A percentile compares a stretch with the other conserved stretches of the same genome.
Evolutionary conservation across 2,113 vertebrate species (phyloP).

Genomic region (Micronisus gabar): DNA sequence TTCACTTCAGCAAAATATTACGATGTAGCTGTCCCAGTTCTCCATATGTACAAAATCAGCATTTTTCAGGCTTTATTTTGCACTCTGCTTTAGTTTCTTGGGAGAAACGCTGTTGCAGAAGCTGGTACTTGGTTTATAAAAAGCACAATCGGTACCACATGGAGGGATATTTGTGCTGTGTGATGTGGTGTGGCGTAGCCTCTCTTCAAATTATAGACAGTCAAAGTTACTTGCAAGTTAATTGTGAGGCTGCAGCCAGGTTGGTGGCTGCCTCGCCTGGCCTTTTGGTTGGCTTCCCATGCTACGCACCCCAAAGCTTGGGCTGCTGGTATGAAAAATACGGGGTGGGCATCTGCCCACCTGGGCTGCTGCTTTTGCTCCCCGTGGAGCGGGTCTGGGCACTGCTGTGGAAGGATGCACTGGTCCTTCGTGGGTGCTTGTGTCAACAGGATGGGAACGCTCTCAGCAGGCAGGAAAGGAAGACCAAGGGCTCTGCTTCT

Average conservation of each 20-base stretch:
- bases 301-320: neutral
- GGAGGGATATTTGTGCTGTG: slow-evolving; percentile 31
- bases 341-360: neutral
- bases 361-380: neutral
- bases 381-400: neutral
- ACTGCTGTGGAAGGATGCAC: accelerated
- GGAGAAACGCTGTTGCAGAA: slow-evolving; percentile 40
- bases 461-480: neutral
- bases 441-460: neutral
- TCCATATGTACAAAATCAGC: neutral
- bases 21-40: neutral
- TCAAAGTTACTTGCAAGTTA: slow-evolving; percentile 44
- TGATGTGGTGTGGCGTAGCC: slow-evolving; percentile 50
- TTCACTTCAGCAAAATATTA: slow-evolving; percentile 29
- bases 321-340: neutral
- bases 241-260: neutral
- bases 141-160: neutral
- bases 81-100: slow-evolving; percentile 13
- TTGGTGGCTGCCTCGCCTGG: neutral
- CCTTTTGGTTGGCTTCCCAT: neutral
- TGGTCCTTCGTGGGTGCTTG: accelerated
- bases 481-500: neutral
- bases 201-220: slow-evolving; percentile 63
- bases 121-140: slow-evolving; percentile 62
- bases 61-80: neutral